Evolutionary conservation across 2,113 vertebrate species (phyloP).

Genomic region (Elaphurus davidianus): DNA sequence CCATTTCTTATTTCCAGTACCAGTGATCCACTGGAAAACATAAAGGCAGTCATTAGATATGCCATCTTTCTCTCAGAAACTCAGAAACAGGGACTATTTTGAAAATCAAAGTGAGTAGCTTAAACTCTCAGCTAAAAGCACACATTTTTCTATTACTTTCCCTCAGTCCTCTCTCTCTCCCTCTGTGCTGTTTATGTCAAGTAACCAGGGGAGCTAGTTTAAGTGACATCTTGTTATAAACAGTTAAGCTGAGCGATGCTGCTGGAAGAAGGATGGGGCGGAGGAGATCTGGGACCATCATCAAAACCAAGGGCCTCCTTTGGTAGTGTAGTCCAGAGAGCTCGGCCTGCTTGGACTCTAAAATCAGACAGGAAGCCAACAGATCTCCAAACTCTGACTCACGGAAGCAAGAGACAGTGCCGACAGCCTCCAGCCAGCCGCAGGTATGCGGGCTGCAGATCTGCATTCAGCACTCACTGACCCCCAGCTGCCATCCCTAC

Average conservation of each 20-base stretch:
- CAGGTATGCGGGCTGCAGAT: background rate
- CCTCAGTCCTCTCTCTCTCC: background rate
- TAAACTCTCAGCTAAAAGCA: constrained; percentile 44
- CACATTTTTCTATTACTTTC: constrained; percentile 15
- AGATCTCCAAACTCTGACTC: constrained; percentile 39
- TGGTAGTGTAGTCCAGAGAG: background rate
- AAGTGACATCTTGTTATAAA: constrained; percentile 58
- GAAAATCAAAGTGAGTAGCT: constrained; percentile 51
- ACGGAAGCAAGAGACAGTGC: background rate
- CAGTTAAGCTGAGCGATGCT: background rate
- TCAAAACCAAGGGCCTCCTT: constrained; percentile 32
- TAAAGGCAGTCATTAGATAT: constrained; percentile 33
- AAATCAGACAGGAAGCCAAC: constrained; percentile 37
- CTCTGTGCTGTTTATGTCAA: constrained; percentile 53
- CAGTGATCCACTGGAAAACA: background rate
- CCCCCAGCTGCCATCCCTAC: background rate
- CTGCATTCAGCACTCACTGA: background rate
- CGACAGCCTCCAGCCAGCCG: background rate
- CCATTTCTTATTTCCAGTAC: constrained; percentile 1
- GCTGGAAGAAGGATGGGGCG: background rate
- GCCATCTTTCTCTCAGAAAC: constrained; percentile 30
- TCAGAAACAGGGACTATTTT: constrained; percentile 55
- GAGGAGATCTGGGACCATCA: background rate
- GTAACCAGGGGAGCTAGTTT: constrained; percentile 29
- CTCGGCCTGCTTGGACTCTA: background rate